Conservation (phyloP, 2,888 invertebrate species). For the Microplitis manilae region DNA sequence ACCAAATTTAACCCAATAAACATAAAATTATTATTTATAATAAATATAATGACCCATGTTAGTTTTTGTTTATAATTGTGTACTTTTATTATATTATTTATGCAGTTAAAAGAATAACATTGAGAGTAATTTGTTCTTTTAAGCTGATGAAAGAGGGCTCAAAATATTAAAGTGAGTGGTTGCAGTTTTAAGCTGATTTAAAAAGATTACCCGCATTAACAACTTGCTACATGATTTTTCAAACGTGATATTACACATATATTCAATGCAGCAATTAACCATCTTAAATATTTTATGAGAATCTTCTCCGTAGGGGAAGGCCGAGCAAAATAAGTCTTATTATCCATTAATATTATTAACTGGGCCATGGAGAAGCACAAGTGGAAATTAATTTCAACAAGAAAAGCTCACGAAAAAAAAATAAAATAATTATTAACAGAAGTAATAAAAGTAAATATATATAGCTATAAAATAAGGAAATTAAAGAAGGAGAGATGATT, state of each 20-base stretch:
- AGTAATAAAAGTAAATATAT: background rate
- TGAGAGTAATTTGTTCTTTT: background rate
- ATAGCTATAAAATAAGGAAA: background rate
- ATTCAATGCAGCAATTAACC: too few relatives aligned
- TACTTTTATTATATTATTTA: too few relatives aligned
- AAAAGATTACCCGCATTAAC: background rate
- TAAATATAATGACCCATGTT: too few relatives aligned
- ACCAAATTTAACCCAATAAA: too few relatives aligned
- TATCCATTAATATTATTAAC: too few relatives aligned
- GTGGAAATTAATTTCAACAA: too few relatives aligned
- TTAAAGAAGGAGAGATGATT: slow-evolving; percentile 3
- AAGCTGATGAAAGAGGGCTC: background rate
- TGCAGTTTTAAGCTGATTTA: background rate
- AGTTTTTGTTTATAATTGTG: too few relatives aligned
- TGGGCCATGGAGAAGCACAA: too few relatives aligned
- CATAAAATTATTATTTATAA: too few relatives aligned
- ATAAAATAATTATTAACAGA: background rate
- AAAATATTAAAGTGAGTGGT: background rate
- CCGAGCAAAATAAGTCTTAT: too few relatives aligned
- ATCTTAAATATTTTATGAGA: too few relatives aligned
- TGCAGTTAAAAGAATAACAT: background rate
- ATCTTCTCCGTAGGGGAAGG: too few relatives aligned
- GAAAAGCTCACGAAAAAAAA: background rate
- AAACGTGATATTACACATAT: background rate
- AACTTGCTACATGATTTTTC: background rate